Evolutionary conservation across 1,140 invertebrate species (phyloP), one percentile per base, ranked within the genome.

Genomic region (Limonius californicus): DNA sequence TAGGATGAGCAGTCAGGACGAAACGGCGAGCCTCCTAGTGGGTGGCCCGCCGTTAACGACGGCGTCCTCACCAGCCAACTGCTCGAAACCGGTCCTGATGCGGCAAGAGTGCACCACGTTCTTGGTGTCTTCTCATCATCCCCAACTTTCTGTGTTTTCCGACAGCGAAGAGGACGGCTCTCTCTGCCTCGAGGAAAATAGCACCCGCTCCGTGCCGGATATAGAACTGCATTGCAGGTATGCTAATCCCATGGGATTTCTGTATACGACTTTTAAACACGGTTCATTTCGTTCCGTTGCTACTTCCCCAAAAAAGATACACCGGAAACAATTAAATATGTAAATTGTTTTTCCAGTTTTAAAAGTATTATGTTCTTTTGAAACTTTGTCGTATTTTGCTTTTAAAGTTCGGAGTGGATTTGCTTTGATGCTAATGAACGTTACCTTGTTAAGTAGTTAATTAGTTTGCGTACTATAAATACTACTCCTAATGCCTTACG

Each of bases 171-270:
- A 91, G 75, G 89, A 88, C 71, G 83, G 80, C 42, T 82, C 85
- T 4, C 69, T 82, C 11, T 78, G 79, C 72, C 74, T 82, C 59
- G 84, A 84, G 71, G 87, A 90, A 58, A 83, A 83, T 53, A 85
- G 87, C n/a, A 85, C 89, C 9, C 83, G 90, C 72, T 92, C 89
- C 64, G 91, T 94, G 64, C 92, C 92, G 12, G 91, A 94, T 74
- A 91, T 95, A 69, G 91, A 94, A 78, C 80, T 94, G 58, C 90
- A 94, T 77, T 91, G 89, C 76, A 79, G 86, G 68, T 80, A 62
- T 63, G 62, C 4, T 2, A 18, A 16, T 2, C 8, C 35, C 35
- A 6, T 2, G 35, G 8, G n/a, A 39, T 39, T 39, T 39, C n/a
- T 27, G 9, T 27, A 27, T 9, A 27, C 23, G 23, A 27, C 3